These are phyloP conservation scores for Palythoa grandis DNA, from an alignment of 92 coral and sea anemone genomes.

Conservation along the genomic window DNA sequence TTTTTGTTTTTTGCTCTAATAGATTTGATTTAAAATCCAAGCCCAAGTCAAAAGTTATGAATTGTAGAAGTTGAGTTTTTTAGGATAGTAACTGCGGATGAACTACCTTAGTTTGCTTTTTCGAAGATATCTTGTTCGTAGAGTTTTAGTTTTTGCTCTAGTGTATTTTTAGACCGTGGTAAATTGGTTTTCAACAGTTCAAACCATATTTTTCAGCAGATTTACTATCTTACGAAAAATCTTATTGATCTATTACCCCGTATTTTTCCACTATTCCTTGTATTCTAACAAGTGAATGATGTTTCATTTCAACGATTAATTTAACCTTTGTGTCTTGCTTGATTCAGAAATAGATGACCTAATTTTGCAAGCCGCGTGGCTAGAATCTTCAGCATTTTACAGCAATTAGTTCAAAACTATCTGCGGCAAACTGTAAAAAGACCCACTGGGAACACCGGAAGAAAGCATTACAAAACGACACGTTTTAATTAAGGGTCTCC, in stretches of 20 bases:
- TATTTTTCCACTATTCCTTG: conserved; percentile 24
- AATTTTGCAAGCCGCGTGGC: not conserved
- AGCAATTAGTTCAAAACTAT: conserved; percentile 42
- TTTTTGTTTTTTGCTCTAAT: not conserved
- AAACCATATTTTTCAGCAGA: conserved; percentile 20
- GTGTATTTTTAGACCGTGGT: not conserved
- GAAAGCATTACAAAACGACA: conserved; percentile 26
- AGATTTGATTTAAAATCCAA: not conserved
- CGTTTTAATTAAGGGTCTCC: conserved; percentile 30
- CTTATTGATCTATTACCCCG: conserved; percentile 31
- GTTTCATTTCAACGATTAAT: conserved; percentile 15
- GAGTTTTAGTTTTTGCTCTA: not conserved
- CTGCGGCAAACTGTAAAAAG: conserved; percentile 46
- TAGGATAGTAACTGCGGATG: not conserved
- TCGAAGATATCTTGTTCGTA: not conserved
- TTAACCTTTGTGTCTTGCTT: conserved; percentile 13
- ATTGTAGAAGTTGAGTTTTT: not conserved
- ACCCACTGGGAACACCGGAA: conserved; percentile 35
- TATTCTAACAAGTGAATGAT: conserved; percentile 39
- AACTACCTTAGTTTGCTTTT: not conserved
- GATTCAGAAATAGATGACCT: conserved; percentile 22
- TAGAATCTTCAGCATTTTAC: conserved; percentile 33
- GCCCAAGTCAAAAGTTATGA: not conserved
- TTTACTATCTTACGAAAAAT: conserved; percentile 23
- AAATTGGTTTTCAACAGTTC: conserved; percentile 30